phyloP scores from a whole-genome alignment of 1,140 invertebrate genomes.

The Mamestra configurata region DNA sequence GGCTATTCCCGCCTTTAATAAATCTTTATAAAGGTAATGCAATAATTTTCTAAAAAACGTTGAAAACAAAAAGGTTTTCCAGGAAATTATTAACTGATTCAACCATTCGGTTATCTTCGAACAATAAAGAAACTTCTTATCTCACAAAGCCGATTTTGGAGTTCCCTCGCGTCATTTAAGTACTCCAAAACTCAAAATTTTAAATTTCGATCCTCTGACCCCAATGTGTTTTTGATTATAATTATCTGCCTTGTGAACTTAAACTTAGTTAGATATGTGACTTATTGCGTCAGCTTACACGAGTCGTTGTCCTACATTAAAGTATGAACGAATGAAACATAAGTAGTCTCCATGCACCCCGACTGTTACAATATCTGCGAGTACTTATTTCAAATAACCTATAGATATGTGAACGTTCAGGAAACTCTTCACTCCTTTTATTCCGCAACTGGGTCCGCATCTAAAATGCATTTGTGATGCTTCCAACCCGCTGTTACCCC shows the following conservation, averaged over 20 bases:
- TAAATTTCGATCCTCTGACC: not conserved
- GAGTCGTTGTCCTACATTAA: constrained; percentile 3
- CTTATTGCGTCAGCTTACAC: constrained; percentile 21
- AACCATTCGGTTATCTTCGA: no score
- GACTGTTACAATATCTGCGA: constrained; percentile 9
- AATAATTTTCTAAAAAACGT: no score
- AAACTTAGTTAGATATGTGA: no score
- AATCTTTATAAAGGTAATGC: no score
- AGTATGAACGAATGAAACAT: constrained; percentile 3
- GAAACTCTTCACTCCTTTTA: constrained; percentile 46
- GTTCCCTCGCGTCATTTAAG: not conserved
- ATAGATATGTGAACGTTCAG: constrained; percentile 34
- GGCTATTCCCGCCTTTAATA: no score
- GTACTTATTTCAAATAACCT: constrained; percentile 41
- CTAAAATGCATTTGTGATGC: constrained; percentile 64
- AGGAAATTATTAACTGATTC: no score
- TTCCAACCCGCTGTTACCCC: constrained; percentile 53
- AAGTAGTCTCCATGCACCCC: not conserved
- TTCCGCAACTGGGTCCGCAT: constrained; percentile 59
- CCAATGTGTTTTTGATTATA: not conserved
- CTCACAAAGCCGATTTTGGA: not conserved
- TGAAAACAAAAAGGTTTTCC: no score
- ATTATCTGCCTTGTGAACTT: constrained; percentile 1
- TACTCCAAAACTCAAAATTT: not conserved
- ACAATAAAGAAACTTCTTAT: no score